A percentile compares a stretch with the other conserved stretches of the same genome.
phyloP scores from a whole-genome alignment of 2,888 invertebrate genomes.

The Zonitis immaculata region DNA sequence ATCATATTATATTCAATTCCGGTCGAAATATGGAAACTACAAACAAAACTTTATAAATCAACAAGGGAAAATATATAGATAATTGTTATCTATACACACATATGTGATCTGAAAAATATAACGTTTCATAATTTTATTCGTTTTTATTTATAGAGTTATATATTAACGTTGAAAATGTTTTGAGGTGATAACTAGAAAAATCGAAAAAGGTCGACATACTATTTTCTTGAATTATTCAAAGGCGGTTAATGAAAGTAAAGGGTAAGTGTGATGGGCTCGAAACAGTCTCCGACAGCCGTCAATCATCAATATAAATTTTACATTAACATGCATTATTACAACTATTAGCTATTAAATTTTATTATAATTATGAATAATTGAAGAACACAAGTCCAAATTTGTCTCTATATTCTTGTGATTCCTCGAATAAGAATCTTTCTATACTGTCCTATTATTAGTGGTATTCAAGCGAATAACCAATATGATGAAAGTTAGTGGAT shows the following conservation, averaged over 20 bases:
- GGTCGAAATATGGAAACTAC: slow-evolving; percentile 6
- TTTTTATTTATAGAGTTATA: too few species aligned
- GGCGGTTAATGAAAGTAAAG: slow-evolving; percentile 9
- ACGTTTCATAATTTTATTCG: too few species aligned
- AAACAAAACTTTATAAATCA: neutral
- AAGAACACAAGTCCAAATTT: neutral
- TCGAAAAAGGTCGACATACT: slow-evolving; percentile 4
- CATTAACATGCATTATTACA: slow-evolving; percentile 9
- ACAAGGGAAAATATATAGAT: slow-evolving; percentile 6
- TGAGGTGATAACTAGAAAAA: neutral
- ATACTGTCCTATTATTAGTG: neutral
- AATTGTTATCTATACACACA: neutral
- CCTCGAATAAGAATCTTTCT: slow-evolving; percentile 2
- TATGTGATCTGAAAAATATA: too few species aligned
- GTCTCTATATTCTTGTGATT: neutral
- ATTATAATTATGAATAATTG: too few species aligned
- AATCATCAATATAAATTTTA: slow-evolving; percentile 15
- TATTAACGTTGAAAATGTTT: too few species aligned
- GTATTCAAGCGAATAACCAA: too few species aligned
- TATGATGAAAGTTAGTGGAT: neutral
- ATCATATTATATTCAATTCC: slow-evolving; percentile 14
- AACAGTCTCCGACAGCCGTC: slow-evolving; percentile 5
- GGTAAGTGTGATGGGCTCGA: slow-evolving; percentile 3
- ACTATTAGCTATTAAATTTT: neutral
- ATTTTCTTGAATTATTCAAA: slow-evolving; percentile 16